phyloP scores from a whole-genome alignment of 1,140 invertebrate species.

The Dermatophagoides farinae region DNA sequence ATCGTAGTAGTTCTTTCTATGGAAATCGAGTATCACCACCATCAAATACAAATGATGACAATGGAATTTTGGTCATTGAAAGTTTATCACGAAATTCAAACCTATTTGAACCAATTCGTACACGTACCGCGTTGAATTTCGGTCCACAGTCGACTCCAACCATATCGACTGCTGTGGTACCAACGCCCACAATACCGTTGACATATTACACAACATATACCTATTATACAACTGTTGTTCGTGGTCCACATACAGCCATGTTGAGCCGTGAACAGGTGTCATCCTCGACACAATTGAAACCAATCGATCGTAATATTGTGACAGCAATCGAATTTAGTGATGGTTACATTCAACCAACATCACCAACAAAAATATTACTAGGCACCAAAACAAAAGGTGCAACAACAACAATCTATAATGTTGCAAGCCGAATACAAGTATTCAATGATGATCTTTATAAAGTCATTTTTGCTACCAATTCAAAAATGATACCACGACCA shows the following conservation, averaged over 20 bases:
- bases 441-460: constrained; percentile 14
- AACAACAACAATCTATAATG: constrained; percentile 16
- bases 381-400: constrained; percentile 15
- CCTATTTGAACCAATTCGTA: neutral
- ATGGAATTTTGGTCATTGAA: neutral
- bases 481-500: neutral
- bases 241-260: constrained; percentile 14
- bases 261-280: constrained; percentile 10
- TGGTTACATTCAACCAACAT: constrained; percentile 3
- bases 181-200: constrained; percentile 13
- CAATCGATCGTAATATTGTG: constrained; percentile 12
- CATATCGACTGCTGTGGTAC: neutral
- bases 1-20: neutral
- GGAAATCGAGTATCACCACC: neutral
- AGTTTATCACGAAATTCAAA: neutral
- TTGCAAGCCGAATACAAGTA: constrained; percentile 8
- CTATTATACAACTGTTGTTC: constrained; percentile 18
- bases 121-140: neutral
- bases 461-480: constrained; percentile 11
- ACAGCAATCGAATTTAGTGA: constrained; percentile 8
- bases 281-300: neutral
- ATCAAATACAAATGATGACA: neutral
- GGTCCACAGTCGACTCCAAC: neutral
- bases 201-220: constrained; percentile 17
- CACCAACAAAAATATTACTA: constrained; percentile 3